Base-by-base conservation (phyloP, 37 sponge, comb jelly and placozoan species). In the Theonella swinhoei region DNA sequence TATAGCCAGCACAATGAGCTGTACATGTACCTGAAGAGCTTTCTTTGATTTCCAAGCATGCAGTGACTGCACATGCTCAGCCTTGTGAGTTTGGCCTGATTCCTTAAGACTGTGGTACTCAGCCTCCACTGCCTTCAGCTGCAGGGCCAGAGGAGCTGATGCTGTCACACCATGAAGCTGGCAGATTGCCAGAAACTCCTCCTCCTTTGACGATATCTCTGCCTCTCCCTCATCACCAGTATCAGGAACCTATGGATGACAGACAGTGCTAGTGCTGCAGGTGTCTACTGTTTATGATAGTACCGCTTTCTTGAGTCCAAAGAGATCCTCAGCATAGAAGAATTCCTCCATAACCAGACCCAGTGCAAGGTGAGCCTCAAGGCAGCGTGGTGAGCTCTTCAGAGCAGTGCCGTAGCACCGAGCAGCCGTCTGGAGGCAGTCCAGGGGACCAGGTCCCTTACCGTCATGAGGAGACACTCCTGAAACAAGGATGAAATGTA, bases 31-130 rank as follows among this genome's bases (percentile, higher is more conserved):
- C 85, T 90, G 78, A 20, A 88, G 70, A 26, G 90, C 91, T 66
- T 89, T 89, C 76, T 98, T 98, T 25, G 94, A 93, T 69, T 91
- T 95, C 98, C 98, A 98, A 1, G 90, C 93, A 77, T 95, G 89
- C 42, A 98, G 90, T 23, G 28, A 41, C 72, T 98, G 98, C 1
- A 98, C 98, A 43, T 95, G 91, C 72, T 98, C 98, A 28, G 96
- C 96, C 66, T 88, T 91, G 81, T 84, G 70, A 2, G 86, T 85
- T 75, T 95, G 88, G 0, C 94, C 94, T 43, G 94, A 74, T 1
- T 89, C 92, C 74, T 95, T 98, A 42, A 98, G 84, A 22, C 85
- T 39, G 63, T 91, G 93, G 80, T 90, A 98, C 80, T 98, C 98
- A 43, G 85, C 78, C 72, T 98, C 98, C 19, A 98, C 90, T 32